Conservation (phyloP, 1,140 invertebrate genomes). For the Anoplolepis gracilipes region DNA sequence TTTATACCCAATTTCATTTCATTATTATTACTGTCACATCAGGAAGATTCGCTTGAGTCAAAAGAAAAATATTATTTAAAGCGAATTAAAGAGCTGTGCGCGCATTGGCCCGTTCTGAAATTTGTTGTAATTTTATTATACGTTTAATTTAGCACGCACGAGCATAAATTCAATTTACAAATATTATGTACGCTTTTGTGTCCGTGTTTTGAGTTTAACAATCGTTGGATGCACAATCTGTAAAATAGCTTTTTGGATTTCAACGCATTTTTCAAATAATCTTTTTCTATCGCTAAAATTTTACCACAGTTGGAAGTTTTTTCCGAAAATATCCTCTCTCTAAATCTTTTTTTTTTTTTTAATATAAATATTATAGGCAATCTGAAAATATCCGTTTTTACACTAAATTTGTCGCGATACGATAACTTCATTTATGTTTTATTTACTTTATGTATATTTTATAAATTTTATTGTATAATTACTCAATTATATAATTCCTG, state of each 20-base stretch:
- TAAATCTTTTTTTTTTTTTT: neutral
- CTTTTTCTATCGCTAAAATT: neutral
- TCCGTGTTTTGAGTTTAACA: neutral
- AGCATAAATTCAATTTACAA: conserved; percentile 15
- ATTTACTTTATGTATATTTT: no score
- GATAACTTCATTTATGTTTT: neutral
- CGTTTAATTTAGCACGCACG: conserved; percentile 30
- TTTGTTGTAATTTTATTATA: conserved; percentile 24
- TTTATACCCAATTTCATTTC: neutral
- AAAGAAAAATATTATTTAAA: conserved; percentile 8
- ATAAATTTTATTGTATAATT: neutral
- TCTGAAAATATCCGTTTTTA: neutral
- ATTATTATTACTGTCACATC: neutral
- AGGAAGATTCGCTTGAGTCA: neutral
- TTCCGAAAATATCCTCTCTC: neutral
- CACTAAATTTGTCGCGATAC: neutral
- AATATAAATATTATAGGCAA: neutral
- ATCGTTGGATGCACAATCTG: neutral
- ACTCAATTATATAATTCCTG: neutral
- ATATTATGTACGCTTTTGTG: neutral
- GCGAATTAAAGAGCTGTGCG: neutral
- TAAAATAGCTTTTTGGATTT: neutral
- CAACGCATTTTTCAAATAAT: neutral
- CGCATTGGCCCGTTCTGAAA: conserved; percentile 2
- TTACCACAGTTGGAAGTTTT: neutral